phyloP scores from a whole-genome alignment of 2,888 invertebrate species.

The Lepidochrysops patricia region DNA sequence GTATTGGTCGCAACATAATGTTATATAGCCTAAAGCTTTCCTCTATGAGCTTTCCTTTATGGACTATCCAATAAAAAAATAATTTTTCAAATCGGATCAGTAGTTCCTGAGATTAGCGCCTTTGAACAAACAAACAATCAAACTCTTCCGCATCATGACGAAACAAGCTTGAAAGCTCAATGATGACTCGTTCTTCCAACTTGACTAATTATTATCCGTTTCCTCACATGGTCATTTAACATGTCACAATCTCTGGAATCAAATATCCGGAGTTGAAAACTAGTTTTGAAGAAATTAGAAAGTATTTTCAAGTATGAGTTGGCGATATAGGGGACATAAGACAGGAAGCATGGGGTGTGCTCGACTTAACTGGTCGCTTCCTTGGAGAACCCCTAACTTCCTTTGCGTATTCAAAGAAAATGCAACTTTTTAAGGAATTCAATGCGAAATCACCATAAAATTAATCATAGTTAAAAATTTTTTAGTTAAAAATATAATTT shows the following conservation, averaged over 20 bases:
- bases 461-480: not conserved
- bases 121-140: too few species aligned
- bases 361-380: conserved; percentile 64
- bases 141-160: not conserved
- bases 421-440: not conserved
- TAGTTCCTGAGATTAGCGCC: too few species aligned
- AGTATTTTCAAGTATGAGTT: conserved; percentile 41
- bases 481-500: too few species aligned
- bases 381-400: conserved; percentile 48
- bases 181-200: not conserved
- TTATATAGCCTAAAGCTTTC: too few species aligned
- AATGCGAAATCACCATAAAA: not conserved
- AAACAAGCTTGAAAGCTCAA: not conserved
- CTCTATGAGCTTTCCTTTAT: too few species aligned
- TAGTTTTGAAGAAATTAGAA: conserved; percentile 33
- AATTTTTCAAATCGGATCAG: too few species aligned
- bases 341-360: conserved; percentile 63
- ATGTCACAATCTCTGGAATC: conserved; percentile 16
- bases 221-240: conserved; percentile 8
- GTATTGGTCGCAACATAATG: too few species aligned
- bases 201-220: not conserved
- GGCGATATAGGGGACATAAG: conserved; percentile 41
- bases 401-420: conserved; percentile 36
- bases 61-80: too few species aligned
- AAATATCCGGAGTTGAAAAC: conserved; percentile 22